phyloP scores from a whole-genome alignment of 2,113 vertebrate species.

The Merops nubicus region DNA sequence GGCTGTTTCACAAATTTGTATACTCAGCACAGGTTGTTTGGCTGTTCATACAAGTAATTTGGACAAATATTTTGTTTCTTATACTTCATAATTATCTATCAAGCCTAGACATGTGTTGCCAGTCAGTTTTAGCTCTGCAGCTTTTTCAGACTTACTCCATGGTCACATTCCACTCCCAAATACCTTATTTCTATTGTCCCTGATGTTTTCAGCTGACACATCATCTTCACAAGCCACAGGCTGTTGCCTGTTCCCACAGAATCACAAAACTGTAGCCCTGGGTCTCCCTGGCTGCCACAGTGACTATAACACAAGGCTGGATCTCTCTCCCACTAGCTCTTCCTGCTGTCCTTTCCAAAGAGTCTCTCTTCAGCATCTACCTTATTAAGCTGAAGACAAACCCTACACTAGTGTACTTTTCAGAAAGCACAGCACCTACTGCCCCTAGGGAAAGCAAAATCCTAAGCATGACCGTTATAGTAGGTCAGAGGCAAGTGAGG shows the following conservation, averaged over 20 bases:
- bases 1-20: too few species aligned
- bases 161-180: not conserved
- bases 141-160: not conserved
- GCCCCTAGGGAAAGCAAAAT: not conserved
- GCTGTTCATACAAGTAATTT: too few species aligned
- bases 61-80: too few species aligned
- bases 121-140: too few species aligned
- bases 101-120: too few species aligned
- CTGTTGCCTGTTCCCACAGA: not conserved
- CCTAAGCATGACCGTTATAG: too few species aligned
- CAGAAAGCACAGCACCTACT: not conserved
- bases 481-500: not conserved
- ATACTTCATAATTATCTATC: too few species aligned
- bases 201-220: not conserved
- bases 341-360: not conserved
- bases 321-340: not conserved
- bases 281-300: not conserved
- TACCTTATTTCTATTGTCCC: not conserved
- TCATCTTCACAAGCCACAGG: not conserved
- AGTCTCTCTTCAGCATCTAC: not conserved
- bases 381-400: not conserved
- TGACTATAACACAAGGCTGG: not conserved
- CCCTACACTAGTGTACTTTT: not conserved
- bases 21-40: too few species aligned
- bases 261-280: not conserved